Evolutionary conservation across 2,888 invertebrate species (phyloP).

Genomic region (Cylloceria caligata): DNA sequence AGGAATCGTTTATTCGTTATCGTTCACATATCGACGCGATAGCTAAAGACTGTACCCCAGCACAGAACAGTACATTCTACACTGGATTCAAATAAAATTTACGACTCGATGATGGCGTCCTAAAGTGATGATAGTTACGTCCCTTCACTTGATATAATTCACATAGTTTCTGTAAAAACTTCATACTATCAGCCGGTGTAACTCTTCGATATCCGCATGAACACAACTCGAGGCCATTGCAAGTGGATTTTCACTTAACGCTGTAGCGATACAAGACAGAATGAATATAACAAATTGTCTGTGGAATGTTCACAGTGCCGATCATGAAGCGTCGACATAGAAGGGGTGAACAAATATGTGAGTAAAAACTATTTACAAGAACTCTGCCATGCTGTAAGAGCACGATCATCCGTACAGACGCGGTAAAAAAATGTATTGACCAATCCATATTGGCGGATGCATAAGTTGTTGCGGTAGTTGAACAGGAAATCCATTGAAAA

Average conservation of each 20-base stretch:
- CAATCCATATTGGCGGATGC: conserved; percentile 35
- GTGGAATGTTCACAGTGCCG: conserved; percentile 35
- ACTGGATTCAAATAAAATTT: background rate
- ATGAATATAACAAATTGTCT: conserved; percentile 30
- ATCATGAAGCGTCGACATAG: conserved; percentile 37
- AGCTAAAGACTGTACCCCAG: background rate
- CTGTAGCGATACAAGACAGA: conserved; percentile 21
- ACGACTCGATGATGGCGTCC: conserved; percentile 10
- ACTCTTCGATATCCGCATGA: conserved; percentile 2
- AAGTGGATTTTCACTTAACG: conserved; percentile 3
- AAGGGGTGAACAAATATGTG: conserved; percentile 32
- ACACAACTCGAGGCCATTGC: conserved; percentile 6
- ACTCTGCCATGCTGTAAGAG: conserved; percentile 52
- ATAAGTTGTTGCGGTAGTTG: conserved; percentile 10
- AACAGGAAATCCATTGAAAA: background rate
- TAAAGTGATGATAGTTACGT: conserved; percentile 38
- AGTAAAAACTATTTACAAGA: conserved; percentile 60
- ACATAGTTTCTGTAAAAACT: conserved; percentile 24
- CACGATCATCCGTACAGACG: conserved; percentile 23
- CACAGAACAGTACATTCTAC: background rate
- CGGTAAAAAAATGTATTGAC: conserved; percentile 36
- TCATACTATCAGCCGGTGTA: conserved; percentile 15
- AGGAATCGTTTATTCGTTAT: background rate
- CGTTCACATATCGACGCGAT: background rate
- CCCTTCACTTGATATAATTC: conserved; percentile 35